These are phyloP conservation scores for Gambelia wislizenii DNA, from an alignment of 2,797 vertebrate species.

Conservation along the genomic window DNA sequence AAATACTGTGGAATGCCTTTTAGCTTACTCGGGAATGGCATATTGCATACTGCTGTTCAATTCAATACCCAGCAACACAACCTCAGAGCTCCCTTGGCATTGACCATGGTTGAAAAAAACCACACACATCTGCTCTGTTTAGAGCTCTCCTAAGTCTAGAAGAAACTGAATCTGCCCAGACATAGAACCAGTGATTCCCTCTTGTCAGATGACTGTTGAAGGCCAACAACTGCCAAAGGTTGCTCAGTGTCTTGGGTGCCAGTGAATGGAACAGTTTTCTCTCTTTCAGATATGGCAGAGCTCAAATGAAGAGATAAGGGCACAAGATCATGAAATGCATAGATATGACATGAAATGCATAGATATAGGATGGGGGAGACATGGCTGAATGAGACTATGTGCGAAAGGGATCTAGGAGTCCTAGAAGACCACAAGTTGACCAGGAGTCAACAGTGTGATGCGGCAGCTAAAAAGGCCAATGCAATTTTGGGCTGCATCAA, in stretches of 20 bases:
- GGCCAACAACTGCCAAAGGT: background rate
- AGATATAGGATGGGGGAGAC: no score
- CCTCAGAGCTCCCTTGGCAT: background rate
- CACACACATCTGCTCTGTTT: constrained; percentile 16
- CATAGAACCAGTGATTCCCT: background rate
- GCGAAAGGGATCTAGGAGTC: no score
- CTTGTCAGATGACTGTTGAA: background rate
- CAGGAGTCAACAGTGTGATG: no score
- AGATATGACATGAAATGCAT: no score
- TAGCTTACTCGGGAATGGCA: background rate
- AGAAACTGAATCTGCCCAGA: background rate
- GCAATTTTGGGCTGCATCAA: no score
- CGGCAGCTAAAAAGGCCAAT: no score
- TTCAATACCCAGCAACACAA: background rate
- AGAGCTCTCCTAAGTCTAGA: constrained; percentile 28
- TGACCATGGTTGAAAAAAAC: background rate
- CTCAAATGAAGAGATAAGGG: background rate
- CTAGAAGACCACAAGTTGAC: no score
- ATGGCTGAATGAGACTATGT: no score
- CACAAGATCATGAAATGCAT: no score
- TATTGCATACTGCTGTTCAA: background rate
- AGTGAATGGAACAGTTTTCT: background rate
- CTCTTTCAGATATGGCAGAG: background rate
- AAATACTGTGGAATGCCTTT: background rate
- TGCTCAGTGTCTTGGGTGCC: background rate